Base-by-base conservation (phyloP, 2,888 invertebrate species). In the Ceramica pisi region DNA sequence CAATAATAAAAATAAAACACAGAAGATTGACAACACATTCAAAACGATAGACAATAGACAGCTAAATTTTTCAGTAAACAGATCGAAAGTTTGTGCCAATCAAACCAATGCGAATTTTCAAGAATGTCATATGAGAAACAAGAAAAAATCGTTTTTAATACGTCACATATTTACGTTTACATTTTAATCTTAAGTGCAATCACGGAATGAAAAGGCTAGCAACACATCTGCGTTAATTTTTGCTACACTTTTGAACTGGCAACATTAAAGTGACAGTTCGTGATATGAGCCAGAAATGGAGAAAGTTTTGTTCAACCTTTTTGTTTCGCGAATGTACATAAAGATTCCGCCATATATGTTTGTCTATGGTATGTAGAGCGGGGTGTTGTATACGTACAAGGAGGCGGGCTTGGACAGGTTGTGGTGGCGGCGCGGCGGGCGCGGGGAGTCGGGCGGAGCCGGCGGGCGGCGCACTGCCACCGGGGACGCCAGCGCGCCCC, bases 381-480 rank as follows among this genome's bases (percentile, higher is more conserved):
- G 80, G 56, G 82, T 79, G 59, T 69, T 67, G 78, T 70, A 86
- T 93, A 95, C 95, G 89, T 92, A 95, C 95, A 94, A 92, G 66
- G 94, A 92, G 68, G 91, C 90, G 0, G 95, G 94, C 67, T 94
- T 93, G 83, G 91, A 76, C 77, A 93, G 89, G 78, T 86, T 87
- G 88, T 89, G 90, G 75, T 91, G 91, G 0, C 95, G 88, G 4
- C 95, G 91, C 63, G 90, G 86, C 6, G 90, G 91, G 9, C 95
- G 93, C 62, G 95, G 95, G 76, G 92, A 92, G 72, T 94, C 95
- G 50, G 94, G 93, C 31, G 89, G 86, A 12, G 90, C 88, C 14
- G 94, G 90, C 3, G 94, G 90, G 0, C 91, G 90, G 2, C 91
- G 76, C 2, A 87, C 65, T 56, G 89, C 70, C 72, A 90, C 89